Conservation (phyloP, 2,888 invertebrate genomes). For the Synergus itoensis region DNA sequence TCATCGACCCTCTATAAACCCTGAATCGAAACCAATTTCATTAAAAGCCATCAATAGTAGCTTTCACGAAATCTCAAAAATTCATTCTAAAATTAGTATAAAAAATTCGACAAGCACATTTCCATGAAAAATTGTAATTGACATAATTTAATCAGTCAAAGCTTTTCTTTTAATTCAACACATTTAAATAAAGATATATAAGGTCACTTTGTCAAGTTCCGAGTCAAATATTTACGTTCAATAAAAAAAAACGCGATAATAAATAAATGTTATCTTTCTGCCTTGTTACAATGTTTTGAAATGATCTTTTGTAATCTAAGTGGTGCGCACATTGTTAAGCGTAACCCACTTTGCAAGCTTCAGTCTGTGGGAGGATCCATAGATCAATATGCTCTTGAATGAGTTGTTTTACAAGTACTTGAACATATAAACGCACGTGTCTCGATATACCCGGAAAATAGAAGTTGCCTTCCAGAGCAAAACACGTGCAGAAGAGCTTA, state of each 20-base stretch:
- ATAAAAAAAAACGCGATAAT: too few species aligned
- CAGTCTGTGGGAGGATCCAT: slow-evolving; percentile 27
- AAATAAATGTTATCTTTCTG: not conserved
- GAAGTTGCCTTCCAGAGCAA: slow-evolving; percentile 9
- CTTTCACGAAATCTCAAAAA: not conserved
- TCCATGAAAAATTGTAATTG: not conserved
- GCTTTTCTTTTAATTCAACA: too few species aligned
- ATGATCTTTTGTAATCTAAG: not conserved
- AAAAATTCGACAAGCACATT: not conserved
- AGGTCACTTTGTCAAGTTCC: too few species aligned
- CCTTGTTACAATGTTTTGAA: not conserved
- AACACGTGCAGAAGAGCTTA: slow-evolving; percentile 52
- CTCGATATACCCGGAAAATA: slow-evolving; percentile 26
- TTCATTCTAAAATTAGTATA: not conserved
- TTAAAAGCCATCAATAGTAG: not conserved
- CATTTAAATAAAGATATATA: too few species aligned
- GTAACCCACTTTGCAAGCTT: slow-evolving; percentile 31
- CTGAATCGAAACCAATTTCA: not conserved
- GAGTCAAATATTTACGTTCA: too few species aligned
- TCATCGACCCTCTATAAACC: slow-evolving; percentile 29
- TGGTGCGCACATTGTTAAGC: not conserved
- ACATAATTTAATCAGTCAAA: not conserved
- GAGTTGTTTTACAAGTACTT: not conserved
- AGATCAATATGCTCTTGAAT: slow-evolving; percentile 34
- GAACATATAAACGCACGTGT: slow-evolving; percentile 18